Base-by-base conservation (phyloP, 2,113 vertebrate genomes). In the Peromyscus maniculatus region DNA sequence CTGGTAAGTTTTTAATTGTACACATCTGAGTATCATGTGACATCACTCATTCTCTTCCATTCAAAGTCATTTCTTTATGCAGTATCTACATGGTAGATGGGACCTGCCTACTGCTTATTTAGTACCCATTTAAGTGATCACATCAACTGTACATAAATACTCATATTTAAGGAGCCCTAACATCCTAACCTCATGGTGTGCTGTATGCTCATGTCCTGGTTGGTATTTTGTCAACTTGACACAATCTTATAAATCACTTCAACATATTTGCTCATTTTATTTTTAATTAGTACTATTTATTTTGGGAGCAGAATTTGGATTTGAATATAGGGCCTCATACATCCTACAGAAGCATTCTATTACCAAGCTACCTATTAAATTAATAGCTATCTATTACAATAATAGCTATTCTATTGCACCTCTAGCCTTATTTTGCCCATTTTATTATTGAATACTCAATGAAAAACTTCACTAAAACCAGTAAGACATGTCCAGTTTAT, bases 371-470 rank as follows among this genome's bases (percentile, higher is more conserved):
- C n/a, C 33, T n/a, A n/a, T 72, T 72, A 72, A 8, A 72, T 36
- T 72, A 72, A n/a, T 39, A 71, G 17, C 6, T n/a, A 36, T 71
- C 7, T 71, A 71, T 36, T 71, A 71, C 16, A 71, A 71, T 71
- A 71, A 19, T 17, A 71, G 33, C 16, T 72, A 21, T 72, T 72
- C 36, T 72, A 21, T 21, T 78, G 24, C 26, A 49, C 26, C 6
- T 46, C 26, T 24, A 69, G 62, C 16, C 33, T 43, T 64, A 49
- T 49, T 83, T 92, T 78, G 31, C 7, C 22, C 33, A n/a, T 82
- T 43, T 72, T 91, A 46, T 83, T 94, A 64, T 19, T 89, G 75
- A 83, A 52, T 21, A 57, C 57, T 91, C 67, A 91, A n/a, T 64
- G n/a, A 19, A 87, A 82, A 33, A n/a, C 0, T 62, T 79, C 17